Percentiles rank a stretch among this genome's conserved stretches.
These are phyloP conservation scores for Apotomis capreana DNA, from an alignment of 2,888 invertebrate genomes.

Conservation along the genomic window DNA sequence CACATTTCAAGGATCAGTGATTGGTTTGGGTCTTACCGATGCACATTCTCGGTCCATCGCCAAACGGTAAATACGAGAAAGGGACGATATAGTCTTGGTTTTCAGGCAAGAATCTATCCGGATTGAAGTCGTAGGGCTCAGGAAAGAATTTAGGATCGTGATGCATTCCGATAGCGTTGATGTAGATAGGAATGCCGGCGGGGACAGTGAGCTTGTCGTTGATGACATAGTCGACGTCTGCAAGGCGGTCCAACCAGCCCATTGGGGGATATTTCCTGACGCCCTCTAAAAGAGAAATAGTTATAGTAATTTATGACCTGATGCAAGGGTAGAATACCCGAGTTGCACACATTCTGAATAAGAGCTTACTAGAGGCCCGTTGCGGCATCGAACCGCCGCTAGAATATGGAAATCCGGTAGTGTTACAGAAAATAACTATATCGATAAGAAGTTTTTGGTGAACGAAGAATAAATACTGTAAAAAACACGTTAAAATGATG, in stretches of 20 bases:
- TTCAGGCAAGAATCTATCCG: conserved; percentile 44
- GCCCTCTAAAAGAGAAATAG: conserved; percentile 52
- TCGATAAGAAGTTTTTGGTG: too few species aligned
- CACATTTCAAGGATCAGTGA: too few species aligned
- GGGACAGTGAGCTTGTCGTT: conserved; percentile 58
- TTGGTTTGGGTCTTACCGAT: conserved; percentile 31
- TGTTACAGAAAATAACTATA: too few species aligned
- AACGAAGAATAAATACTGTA: too few species aligned
- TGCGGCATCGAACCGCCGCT: too few species aligned
- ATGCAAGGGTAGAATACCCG: too few species aligned
- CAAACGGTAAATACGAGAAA: conserved; percentile 45
- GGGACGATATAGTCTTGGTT: conserved; percentile 37
- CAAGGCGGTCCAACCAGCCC: conserved; percentile 62
- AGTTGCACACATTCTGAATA: too few species aligned
- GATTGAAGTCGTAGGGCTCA: conserved; percentile 40
- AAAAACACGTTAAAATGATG: too few species aligned
- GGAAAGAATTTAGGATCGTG: conserved; percentile 44
- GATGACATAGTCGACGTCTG: conserved; percentile 53
- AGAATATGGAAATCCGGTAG: too few species aligned
- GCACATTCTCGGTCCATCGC: conserved; percentile 44
- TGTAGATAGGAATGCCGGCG: conserved; percentile 58
- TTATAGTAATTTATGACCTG: background rate
- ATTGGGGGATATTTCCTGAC: conserved; percentile 60
- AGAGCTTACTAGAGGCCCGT: too few species aligned
- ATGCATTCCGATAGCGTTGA: conserved; percentile 59